Base-by-base conservation (phyloP, 2,888 invertebrate genomes). In the Aporophyla nigra region DNA sequence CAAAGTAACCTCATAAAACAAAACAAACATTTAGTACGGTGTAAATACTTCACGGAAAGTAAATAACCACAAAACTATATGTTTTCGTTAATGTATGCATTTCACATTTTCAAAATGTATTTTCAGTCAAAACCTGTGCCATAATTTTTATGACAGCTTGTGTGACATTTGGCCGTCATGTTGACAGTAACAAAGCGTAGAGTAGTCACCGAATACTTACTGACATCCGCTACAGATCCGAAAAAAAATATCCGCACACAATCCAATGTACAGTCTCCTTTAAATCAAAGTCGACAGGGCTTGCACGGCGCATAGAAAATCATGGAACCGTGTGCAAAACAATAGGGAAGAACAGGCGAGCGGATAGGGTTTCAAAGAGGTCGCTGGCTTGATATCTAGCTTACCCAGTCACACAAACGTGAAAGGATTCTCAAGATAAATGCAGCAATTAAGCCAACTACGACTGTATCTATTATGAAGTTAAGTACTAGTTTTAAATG, bases 271-370 rank as follows among this genome's bases (percentile, higher is more conserved):
- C n/a, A 62, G 62, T 61, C 40, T 40, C 58, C 40, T 40, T 86
- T 63, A 73, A 40, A 72, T 40, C 59, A 62, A 63, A 76, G 71
- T 27, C 51, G n/a, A 21, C 43, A 24, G 19, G 59, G 7, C 59
- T 63, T 16, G 59, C 72, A 43, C 14, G n/a, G 33, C 6, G 78
- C 58, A 78, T 78, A 70, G 58, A 84, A 62, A 66, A 74, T n/a
- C 73, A 83, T 58, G 84, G 19, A 21, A 74, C 71, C 84, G 83
- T 86, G 71, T 40, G 1, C 75, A 58, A 76, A 61, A 84, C 83
- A 86, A 84, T 40, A 66, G 53, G 43, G n/a, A 4, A 54, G 51
- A 40, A 46, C 24, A 66, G 46, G 53, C 67, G 40, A 54, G 58
- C 54, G 14, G 59, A 59, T 82, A 59, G 21, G 10, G 40, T 83